phyloP scores from a whole-genome alignment of 2,888 invertebrate species.

The Torymus auratus region DNA sequence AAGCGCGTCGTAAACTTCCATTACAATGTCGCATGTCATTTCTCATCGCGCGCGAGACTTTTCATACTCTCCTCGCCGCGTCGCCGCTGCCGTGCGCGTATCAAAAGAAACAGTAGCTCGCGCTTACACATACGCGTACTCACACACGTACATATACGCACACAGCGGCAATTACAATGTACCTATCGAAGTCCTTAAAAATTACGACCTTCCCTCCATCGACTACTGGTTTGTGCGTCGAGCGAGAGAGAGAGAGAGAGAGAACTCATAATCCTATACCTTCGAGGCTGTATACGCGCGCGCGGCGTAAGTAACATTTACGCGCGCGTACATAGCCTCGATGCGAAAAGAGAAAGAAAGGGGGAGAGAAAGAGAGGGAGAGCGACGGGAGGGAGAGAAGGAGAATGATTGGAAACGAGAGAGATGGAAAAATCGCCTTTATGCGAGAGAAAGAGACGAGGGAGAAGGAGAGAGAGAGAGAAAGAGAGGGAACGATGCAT shows the following conservation, averaged over 20 bases:
- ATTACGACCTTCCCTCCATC: constrained; percentile 49
- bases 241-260: constrained; percentile 44
- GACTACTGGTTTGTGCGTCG: constrained; percentile 49
- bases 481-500: constrained; percentile 15
- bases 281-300: constrained; percentile 1
- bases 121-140: neutral
- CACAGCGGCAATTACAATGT: constrained; percentile 53
- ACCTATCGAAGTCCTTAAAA: constrained; percentile 56
- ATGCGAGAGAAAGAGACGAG: constrained; percentile 20
- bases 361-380: neutral
- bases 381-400: neutral
- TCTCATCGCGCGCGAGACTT: constrained; percentile 45
- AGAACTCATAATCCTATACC: constrained; percentile 34
- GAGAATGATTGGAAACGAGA: constrained; percentile 45
- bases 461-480: constrained; percentile 33
- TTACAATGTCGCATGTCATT: constrained; percentile 54
- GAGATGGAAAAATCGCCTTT: constrained; percentile 16
- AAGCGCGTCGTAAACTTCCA: constrained; percentile 48
- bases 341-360: constrained; percentile 3
- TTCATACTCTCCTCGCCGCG: constrained; percentile 15
- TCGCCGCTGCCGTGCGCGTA: constrained; percentile 17
- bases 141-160: neutral
- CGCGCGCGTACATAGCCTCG: constrained; percentile 28
- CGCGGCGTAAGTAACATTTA: no score
- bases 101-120: constrained; percentile 43